Base-by-base conservation (phyloP, 1,140 invertebrate species). In the Belonocnema kinseyi region DNA sequence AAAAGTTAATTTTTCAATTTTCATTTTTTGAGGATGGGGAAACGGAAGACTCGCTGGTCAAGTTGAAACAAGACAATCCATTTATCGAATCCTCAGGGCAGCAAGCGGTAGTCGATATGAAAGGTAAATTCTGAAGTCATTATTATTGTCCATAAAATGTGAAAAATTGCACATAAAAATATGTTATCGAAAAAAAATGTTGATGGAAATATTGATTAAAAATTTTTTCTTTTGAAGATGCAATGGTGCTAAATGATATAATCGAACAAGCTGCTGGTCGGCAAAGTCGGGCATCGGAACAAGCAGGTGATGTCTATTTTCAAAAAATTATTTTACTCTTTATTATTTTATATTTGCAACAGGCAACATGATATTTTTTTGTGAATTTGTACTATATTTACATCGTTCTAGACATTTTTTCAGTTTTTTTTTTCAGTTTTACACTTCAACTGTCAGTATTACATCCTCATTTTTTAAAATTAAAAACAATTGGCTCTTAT, bases 241-340 rank as follows among this genome's bases (percentile, higher is more conserved):
- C 99, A 72, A 98, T 99, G 97, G 97, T 99, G 78, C 92, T 99
- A 82, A 98, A 98, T 90, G 97, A 99, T 90, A 98, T 99, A 81
- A 97, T 99, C 82, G 98, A 99, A 90, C 97, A 99, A 93, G 98
- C 97, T 50, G 97, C 96, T 79, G 96, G 96, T 80, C 93, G 96
- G 86, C 95, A 95, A 85, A 97, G 97, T 91, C 93, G 94, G 89
- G 94, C 94, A 56, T 96, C 96, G 86, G 97, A 98, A 82, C 93
- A 96, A 92, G 96, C 96, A 95, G 97, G 97, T 98, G 96, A 94
- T 85, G 75, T 86, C 13, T 66, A 76, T 14, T 21, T 74, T 40
- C 3, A n/a, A 78, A 83, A 54, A 8, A 58, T 52, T 71, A 58
- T 70, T 72, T 56, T 50, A 17, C 33, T 21, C 53, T 54, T 66